Evolutionary conservation across 2,113 vertebrate species (phyloP), one percentile per base, ranked within the genome.

Genomic region (Myotis brandtii): DNA sequence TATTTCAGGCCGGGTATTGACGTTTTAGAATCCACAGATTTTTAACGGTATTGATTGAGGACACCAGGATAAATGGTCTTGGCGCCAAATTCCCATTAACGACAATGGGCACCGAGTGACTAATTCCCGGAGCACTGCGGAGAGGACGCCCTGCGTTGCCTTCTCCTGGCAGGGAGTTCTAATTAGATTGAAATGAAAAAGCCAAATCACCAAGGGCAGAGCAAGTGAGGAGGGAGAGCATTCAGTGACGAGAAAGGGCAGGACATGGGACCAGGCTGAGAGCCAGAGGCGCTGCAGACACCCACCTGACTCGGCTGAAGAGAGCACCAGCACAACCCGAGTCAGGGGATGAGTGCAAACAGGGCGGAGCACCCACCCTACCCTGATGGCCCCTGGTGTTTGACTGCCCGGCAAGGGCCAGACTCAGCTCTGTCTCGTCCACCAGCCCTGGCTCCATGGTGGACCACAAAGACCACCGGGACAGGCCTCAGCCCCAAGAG

Each of bases 151-250:
- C 85, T 54, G 64, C 43, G 21, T 50, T 30, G 91, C 66, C 32
- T 94, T 92, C 94, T 86, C 88, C 95, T 86, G 93, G 95, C 80
- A 83, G 95, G 66, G 86, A 83, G 82, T 80, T 69, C 67, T 95
- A 89, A 86, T 93, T 62, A 97, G 93, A 97, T 40, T 94, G 91
- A 96, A 98, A 93, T 70, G 48, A 96, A 93, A 96, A 95, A 86
- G 95, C 92, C 95, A 81, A 69, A 86, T 93, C 87, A 93, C 97
- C 48, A n/a, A 48, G 92, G 73, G 85, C 94, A 81, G 80, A 80
- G 23, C 43, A 18, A 79, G 69, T 9, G 5, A 80, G 76, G 81
- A 11, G 27, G 69, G 54, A 64, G 75, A 48, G 16, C 43, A 46
- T 43, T 43, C 5, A 1, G 91, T 0, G 48, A 34, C 1, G 54